Base-by-base conservation (phyloP, 2,888 invertebrate species). In the Campoplex nolae region DNA sequence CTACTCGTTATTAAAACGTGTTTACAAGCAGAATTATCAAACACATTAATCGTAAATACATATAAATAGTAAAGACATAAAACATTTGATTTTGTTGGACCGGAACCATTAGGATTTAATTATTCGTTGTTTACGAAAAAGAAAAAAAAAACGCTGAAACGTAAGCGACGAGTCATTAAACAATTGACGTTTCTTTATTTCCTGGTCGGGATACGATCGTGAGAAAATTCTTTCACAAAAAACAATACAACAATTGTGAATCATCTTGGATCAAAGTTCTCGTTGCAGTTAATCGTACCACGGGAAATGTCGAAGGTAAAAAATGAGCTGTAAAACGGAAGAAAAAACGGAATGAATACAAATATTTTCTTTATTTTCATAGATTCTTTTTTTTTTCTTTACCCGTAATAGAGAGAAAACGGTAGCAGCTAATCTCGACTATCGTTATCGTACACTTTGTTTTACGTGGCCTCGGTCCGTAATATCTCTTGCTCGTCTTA, bases 381-480 rank as follows among this genome's bases (percentile, higher is more conserved):
- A 11, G 13, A 42, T 56, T 23, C 70, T 78, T 56, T 23, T 23
- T 23, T 23, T 78, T 78, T 56, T 18, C 56, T 23, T 9, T 7
- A 54, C 56, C 48, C 35, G 56, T 48, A 75, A 79, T 83, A 75
- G 67, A 86, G 67, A 86, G 70, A 76, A 80, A 76, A 80, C 48
- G 54, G 58, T 68, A 45, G 62, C 58, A 71, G 54, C 54, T 80
- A 86, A 86, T 86, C 77, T 84, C 42, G 75, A 77, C 71, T 56
- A 62, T 28, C 71, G 76, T 56, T 86, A 80, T 80, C 83, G 68
- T 80, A 65, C 48, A 56, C 54, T 74, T 18, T 35, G 45, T 16
- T 84, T 78, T 88, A 82, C 77, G 68, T 67, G 86, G 87, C 88
- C 82, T 83, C 75, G 86, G 83, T 74, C 82, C 84, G 84, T 56